Evolutionary conservation across 1,140 invertebrate species (phyloP), one percentile per base, ranked within the genome.

Genomic region (Sminthurides bifidus): DNA sequence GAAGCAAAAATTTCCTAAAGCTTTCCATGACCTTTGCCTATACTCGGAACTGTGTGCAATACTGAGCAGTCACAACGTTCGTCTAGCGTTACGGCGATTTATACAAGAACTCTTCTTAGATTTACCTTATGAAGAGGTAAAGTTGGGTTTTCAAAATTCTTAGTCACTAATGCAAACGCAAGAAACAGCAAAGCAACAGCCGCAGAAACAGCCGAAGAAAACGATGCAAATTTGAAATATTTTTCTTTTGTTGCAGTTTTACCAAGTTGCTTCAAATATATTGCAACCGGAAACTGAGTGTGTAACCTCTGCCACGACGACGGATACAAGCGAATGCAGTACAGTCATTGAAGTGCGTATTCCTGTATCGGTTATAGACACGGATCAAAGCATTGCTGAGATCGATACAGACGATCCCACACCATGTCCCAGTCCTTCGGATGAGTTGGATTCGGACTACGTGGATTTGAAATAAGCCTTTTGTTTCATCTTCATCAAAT

Each of bases 31-130:
- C 67, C 72, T 87, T 54, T 96, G 92, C 71, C 77, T 96, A 4
- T 97, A 93, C 72, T 92, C 88, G 1, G 92, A 96, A 71, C 82
- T 94, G 5, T 85, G 85, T 68, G 79, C 79, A 55, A 74, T 88
- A 45, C 71, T 96, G 31, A 80, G 82, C 0, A 77, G 78, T 30
- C 85, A 82, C 68, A 83, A 82, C 23, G 93, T 92, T 68, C 79
- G 90, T 60, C 75, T 94, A 58, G 77, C 77, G 51, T 81, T 89
- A 2, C 75, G 92, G 21, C 78, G 90, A 60, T 92, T 96, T 71
- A 73, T 96, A 17, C 92, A 97, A 70, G 92, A 97, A 72, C 73
- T 97, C 5, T 97, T 97, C 72, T 76, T 92, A 30, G 92, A 96
- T 68, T 73, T 88, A 21, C 77, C 78, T 65, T 91, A 90, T 66